A percentile compares a stretch with the other conserved stretches of the same genome.
phyloP scores from a whole-genome alignment of 2,797 vertebrate genomes.

The Craterocephalus amniculus region DNA sequence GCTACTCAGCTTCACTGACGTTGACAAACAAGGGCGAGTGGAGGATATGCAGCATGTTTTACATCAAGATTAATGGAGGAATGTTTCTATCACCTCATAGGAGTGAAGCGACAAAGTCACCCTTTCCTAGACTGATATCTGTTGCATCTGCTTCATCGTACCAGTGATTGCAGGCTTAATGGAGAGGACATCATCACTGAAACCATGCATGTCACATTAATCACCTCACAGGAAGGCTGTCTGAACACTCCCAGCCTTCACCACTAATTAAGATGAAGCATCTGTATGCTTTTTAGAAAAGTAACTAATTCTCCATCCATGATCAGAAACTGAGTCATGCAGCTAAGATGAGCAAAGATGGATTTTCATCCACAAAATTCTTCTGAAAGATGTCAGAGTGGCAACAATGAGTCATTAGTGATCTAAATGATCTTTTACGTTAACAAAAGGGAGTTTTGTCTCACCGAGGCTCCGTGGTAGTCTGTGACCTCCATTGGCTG shows the following conservation, averaged over 20 bases:
- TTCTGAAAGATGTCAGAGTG: neutral
- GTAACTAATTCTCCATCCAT: conserved; percentile 49
- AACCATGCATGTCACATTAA: conserved; percentile 52
- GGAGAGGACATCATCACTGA: conserved; percentile 46
- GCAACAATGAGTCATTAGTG: neutral
- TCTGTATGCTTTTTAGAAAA: conserved; percentile 35
- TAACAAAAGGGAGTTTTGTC: conserved; percentile 10
- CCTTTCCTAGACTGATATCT: conserved; percentile 6
- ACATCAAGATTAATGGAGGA: conserved; percentile 26
- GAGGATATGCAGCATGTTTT: conserved; percentile 4
- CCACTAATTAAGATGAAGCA: conserved; percentile 44
- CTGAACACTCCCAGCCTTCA: neutral
- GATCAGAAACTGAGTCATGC: conserved; percentile 5
- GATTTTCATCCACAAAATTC: conserved; percentile 7
- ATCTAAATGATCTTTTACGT: neutral
- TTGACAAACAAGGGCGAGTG: neutral
- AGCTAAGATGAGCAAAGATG: neutral
- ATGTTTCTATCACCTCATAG: conserved; percentile 11
- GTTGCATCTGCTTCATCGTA: conserved; percentile 36
- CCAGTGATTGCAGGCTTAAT: conserved; percentile 28
- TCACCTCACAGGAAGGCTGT: conserved; percentile 36
- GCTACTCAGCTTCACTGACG: neutral
- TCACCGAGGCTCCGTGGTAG: conserved; percentile 83
- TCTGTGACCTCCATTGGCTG: conserved; percentile 74
- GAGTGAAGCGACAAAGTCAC: neutral